These are phyloP conservation scores for Staurois parvus DNA, from an alignment of 2,797 vertebrate genomes.

Conservation along the genomic window DNA sequence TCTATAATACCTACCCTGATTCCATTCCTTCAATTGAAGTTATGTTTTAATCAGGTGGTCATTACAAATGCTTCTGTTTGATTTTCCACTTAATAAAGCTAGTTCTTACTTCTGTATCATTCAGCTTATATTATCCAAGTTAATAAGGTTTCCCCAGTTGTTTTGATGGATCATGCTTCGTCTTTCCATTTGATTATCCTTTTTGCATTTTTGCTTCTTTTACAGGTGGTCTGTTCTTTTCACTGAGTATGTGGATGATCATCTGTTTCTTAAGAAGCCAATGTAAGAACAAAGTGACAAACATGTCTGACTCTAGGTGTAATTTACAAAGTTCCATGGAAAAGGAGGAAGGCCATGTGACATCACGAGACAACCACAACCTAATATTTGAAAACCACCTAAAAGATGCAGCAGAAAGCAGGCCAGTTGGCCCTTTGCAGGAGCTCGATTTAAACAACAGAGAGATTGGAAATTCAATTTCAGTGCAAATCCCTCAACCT, in stretches of 20 bases:
- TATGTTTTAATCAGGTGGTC: too few relatives aligned
- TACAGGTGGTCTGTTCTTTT: conserved; percentile 57
- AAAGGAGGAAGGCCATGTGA: accelerated
- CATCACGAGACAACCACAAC: not conserved
- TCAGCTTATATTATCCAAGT: too few relatives aligned
- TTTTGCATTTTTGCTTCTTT: not conserved
- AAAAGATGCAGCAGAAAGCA: not conserved
- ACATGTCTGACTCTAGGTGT: not conserved
- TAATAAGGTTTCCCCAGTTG: too few relatives aligned
- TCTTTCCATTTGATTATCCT: not conserved
- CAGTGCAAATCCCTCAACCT: not conserved
- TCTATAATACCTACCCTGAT: too few relatives aligned
- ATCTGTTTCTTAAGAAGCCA: conserved; percentile 32
- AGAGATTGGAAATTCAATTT: not conserved
- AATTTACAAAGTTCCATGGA: not conserved
- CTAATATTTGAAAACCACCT: not conserved
- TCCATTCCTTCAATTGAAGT: too few relatives aligned
- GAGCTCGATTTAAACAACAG: not conserved
- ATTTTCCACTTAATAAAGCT: too few relatives aligned
- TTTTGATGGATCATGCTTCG: not conserved
- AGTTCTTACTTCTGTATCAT: too few relatives aligned
- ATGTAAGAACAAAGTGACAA: conserved; percentile 22
- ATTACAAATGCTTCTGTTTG: too few relatives aligned
- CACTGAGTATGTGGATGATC: conserved; percentile 1
- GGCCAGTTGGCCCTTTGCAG: not conserved